These are phyloP conservation scores for Sphaeridia pumilis DNA, from an alignment of 2,888 invertebrate genomes.

Conservation along the genomic window DNA sequence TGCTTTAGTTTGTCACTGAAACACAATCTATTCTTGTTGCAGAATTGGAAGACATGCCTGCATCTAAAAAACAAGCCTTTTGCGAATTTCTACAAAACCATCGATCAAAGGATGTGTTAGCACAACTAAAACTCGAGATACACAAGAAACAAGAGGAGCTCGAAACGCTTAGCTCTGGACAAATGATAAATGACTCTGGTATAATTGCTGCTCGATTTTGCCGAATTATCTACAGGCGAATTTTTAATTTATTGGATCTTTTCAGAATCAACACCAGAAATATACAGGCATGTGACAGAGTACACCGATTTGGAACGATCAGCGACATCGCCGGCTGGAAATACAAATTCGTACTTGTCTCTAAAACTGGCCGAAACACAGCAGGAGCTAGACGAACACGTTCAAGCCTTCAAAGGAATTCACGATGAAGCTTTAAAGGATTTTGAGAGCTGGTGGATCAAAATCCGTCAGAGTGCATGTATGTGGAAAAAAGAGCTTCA, in stretches of 20 bases:
- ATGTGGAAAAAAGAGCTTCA: no score
- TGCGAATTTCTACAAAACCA: constrained; percentile 24
- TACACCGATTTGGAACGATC: no score
- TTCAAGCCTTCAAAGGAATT: constrained; percentile 42
- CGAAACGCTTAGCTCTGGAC: constrained; percentile 15
- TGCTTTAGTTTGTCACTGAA: no score
- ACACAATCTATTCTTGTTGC: constrained; percentile 9
- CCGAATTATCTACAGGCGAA: no score
- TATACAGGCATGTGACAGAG: constrained; percentile 6
- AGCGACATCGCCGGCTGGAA: not conserved
- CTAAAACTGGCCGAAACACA: constrained; percentile 26
- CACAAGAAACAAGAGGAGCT: constrained; percentile 20
- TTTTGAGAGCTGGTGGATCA: constrained; percentile 47
- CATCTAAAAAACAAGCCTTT: constrained; percentile 23
- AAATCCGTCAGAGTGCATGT: no score
- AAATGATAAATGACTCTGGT: no score
- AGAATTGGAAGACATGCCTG: constrained; percentile 7
- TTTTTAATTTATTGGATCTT: no score
- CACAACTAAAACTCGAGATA: constrained; percentile 13
- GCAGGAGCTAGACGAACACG: constrained; percentile 16
- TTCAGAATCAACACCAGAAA: constrained; percentile 8
- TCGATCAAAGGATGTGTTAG: constrained; percentile 18
- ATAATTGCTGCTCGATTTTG: no score
- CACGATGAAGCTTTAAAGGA: constrained; percentile 48
- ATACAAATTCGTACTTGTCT: no score